These are phyloP conservation scores for Psammodynastes pulverulentus DNA, from an alignment of 2,113 vertebrate species.

Conservation along the genomic window DNA sequence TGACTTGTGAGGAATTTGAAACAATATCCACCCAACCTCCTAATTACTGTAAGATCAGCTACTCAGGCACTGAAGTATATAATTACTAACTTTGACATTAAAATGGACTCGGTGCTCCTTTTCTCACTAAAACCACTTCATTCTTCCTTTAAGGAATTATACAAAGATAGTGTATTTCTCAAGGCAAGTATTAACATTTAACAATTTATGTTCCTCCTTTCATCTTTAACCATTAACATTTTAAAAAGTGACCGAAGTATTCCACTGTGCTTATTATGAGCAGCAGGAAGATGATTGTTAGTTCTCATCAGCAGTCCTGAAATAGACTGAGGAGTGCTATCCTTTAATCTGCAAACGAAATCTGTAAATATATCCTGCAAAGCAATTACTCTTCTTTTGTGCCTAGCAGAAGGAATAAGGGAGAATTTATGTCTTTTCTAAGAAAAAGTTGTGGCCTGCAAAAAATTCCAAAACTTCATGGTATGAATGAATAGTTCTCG, in stretches of 20 bases:
- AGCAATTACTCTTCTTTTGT: not conserved
- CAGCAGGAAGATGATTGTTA: not conserved
- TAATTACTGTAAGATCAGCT: not conserved
- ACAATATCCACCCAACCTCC: not conserved
- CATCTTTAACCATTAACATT: not conserved
- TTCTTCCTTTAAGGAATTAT: not conserved
- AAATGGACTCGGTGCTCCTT: not conserved
- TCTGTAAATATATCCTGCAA: not conserved
- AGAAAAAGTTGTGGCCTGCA: not conserved
- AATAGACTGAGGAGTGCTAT: rapidly evolving
- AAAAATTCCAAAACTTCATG: not conserved
- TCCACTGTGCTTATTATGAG: not conserved
- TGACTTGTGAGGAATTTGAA: not conserved
- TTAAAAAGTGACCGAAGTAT: not conserved
- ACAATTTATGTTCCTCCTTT: not conserved
- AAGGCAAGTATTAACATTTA: not conserved
- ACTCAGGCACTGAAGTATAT: not conserved
- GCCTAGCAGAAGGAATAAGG: not conserved
- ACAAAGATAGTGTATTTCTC: not conserved
- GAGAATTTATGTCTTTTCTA: not conserved
- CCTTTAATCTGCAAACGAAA: not conserved
- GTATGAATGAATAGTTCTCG: not conserved
- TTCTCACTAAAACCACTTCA: not conserved
- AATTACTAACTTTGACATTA: not conserved
- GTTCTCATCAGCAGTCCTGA: not conserved